These are phyloP conservation scores for Neuroscelio doddi DNA, from an alignment of 2,888 invertebrate species.

Conservation along the genomic window DNA sequence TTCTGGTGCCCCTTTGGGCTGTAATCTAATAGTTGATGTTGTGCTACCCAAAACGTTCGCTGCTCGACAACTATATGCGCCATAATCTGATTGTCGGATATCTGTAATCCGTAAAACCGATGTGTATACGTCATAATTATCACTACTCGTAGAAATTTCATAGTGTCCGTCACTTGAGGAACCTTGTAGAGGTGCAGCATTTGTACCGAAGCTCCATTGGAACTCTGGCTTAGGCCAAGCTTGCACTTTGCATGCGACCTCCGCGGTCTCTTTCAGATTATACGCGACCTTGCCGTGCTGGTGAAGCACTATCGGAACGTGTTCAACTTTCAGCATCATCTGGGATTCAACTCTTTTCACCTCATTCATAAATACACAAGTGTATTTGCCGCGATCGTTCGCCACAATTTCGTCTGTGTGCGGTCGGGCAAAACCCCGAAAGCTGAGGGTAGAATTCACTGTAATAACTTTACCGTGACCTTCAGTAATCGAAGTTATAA, in stretches of 20 bases:
- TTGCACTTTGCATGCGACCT: constrained; percentile 90
- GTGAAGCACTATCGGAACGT: constrained; percentile 89
- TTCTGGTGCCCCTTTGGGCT: constrained; percentile 91
- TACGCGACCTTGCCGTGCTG: constrained; percentile 92
- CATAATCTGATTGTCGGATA: constrained; percentile 88
- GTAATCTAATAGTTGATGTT: constrained; percentile 83
- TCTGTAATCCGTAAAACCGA: constrained; percentile 83
- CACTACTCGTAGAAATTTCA: constrained; percentile 85
- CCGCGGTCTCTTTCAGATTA: constrained; percentile 87
- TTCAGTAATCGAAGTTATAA: constrained; percentile 84
- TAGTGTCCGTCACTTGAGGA: constrained; percentile 87
- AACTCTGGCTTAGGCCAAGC: constrained; percentile 95
- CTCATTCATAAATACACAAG: constrained; percentile 91
- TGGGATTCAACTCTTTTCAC: constrained; percentile 90
- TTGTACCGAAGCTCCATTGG: constrained; percentile 90
- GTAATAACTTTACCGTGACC: constrained; percentile 86
- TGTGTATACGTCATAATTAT: constrained; percentile 89
- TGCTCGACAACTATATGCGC: constrained; percentile 92
- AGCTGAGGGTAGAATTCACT: constrained; percentile 87
- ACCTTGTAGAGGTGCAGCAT: constrained; percentile 82
- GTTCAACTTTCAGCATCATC: constrained; percentile 93
- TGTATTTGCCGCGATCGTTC: constrained; percentile 89
- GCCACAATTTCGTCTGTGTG: constrained; percentile 85
- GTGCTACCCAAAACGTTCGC: constrained; percentile 87
- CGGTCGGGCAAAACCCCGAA: constrained; percentile 85